Evolutionary conservation across 2,797 vertebrate genomes (phyloP).

Genomic region (Acipenser ruthenus): DNA sequence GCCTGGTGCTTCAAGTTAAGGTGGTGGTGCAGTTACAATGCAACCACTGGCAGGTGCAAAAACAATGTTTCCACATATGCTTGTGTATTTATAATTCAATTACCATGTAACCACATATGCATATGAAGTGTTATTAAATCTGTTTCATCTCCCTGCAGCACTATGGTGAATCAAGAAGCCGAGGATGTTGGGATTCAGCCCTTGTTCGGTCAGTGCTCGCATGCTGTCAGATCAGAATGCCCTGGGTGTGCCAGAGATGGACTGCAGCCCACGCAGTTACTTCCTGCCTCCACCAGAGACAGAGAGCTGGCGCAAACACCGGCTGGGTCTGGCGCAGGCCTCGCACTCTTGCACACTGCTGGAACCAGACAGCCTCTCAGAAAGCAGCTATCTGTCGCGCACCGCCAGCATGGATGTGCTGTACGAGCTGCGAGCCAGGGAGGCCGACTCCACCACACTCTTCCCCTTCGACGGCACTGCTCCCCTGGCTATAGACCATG

Average conservation of each 20-base stretch:
- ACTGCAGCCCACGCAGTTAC: slow-evolving; percentile 47
- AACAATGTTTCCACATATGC: too few relatives aligned
- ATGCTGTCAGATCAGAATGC: slow-evolving; percentile 64
- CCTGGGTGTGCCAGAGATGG: slow-evolving; percentile 44
- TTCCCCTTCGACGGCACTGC: slow-evolving; percentile 40
- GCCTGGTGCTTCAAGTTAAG: too few relatives aligned
- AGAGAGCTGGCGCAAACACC: slow-evolving; percentile 78
- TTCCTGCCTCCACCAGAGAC: slow-evolving; percentile 58
- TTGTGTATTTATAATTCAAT: too few relatives aligned
- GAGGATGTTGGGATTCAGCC: slow-evolving; percentile 78
- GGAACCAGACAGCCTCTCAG: slow-evolving; percentile 61
- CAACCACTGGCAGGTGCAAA: too few relatives aligned
- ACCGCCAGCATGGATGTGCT: slow-evolving; percentile 67
- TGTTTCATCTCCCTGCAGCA: slow-evolving; percentile 49
- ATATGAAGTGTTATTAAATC: too few relatives aligned
- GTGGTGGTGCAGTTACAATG: too few relatives aligned
- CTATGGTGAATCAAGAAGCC: slow-evolving; percentile 66
- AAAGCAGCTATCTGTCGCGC: slow-evolving; percentile 52
- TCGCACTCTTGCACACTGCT: slow-evolving; percentile 61
- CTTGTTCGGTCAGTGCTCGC: slow-evolving; percentile 64
- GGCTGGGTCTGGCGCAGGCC: slow-evolving; percentile 48
- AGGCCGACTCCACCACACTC: slow-evolving; percentile 27
- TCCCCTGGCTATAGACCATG: slow-evolving; percentile 48
- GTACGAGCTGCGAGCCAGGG: slow-evolving; percentile 46
- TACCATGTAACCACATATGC: too few relatives aligned